Conservation (phyloP, 1,140 invertebrate genomes). For the Drosophila nigromelanica region DNA sequence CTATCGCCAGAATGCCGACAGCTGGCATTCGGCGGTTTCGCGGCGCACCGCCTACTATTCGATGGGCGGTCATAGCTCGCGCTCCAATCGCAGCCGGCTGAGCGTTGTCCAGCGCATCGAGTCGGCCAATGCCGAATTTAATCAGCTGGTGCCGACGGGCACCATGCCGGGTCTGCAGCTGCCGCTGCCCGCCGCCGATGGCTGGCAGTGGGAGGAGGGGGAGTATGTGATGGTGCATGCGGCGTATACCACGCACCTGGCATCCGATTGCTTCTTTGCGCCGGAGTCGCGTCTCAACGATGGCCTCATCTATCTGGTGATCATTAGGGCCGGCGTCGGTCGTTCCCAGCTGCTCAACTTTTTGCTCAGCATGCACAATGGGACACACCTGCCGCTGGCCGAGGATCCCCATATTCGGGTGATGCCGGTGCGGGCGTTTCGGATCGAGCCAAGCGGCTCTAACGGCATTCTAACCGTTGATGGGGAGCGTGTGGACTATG, state of each 20-base stretch:
- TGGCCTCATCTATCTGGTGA: constrained; percentile 94
- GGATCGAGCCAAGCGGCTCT: constrained; percentile 91
- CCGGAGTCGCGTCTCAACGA: constrained; percentile 93
- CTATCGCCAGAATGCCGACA: constrained; percentile 87
- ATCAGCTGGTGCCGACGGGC: constrained; percentile 89
- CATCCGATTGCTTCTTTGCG: constrained; percentile 92
- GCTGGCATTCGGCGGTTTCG: constrained; percentile 91
- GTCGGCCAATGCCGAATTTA: constrained; percentile 84
- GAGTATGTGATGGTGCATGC: constrained; percentile 96
- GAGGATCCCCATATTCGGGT: constrained; percentile 86
- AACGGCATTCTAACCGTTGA: constrained; percentile 93
- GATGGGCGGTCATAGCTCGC: constrained; percentile 85
- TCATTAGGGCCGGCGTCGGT: constrained; percentile 90
- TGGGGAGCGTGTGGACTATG: constrained; percentile 94
- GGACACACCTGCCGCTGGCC: constrained; percentile 87
- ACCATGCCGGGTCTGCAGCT: constrained; percentile 89
- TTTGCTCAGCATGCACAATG: constrained; percentile 90
- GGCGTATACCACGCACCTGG: constrained; percentile 93
- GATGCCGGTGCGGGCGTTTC: constrained; percentile 93
- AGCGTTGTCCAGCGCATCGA: constrained; percentile 60
- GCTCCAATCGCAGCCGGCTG: constrained; percentile 70
- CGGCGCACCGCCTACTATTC: constrained; percentile 90
- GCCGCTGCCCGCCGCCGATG: constrained; percentile 46
- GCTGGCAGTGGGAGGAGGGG: constrained; percentile 92
- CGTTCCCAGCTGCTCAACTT: constrained; percentile 91